These are phyloP conservation scores for Alentia gelatinosa DNA, from an alignment of 2,888 invertebrate genomes.

Conservation along the genomic window DNA sequence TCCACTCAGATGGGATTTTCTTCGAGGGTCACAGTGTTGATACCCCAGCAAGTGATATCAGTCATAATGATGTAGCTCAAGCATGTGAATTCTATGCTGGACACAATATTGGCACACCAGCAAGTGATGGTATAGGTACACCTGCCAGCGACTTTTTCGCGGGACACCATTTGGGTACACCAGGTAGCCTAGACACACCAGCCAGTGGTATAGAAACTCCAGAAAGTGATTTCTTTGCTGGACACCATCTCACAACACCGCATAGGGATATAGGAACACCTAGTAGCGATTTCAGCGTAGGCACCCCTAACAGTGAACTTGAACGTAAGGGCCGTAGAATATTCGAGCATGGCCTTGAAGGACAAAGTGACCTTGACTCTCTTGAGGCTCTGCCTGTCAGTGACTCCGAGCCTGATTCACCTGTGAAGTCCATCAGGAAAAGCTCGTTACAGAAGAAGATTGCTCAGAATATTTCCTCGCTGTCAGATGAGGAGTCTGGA, in stretches of 20 bases:
- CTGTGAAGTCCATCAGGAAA: background rate
- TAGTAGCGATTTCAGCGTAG: background rate
- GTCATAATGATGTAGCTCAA: background rate
- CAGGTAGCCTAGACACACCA: background rate
- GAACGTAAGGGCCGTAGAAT: conserved; percentile 1
- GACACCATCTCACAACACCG: conserved; percentile 36
- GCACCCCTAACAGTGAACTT: conserved; percentile 25
- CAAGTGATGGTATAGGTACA: conserved; percentile 10
- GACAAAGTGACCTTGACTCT: conserved; percentile 44
- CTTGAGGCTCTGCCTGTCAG: conserved; percentile 46
- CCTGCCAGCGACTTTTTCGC: conserved; percentile 14
- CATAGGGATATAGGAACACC: background rate
- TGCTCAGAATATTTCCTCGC: background rate
- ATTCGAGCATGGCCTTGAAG: conserved; percentile 44
- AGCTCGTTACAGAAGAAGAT: conserved; percentile 34
- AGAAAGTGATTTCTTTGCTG: conserved; percentile 45
- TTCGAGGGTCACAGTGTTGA: background rate
- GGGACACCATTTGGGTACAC: background rate
- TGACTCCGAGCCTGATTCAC: conserved; percentile 22
- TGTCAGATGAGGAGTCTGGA: conserved; percentile 30
- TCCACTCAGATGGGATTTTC: background rate
- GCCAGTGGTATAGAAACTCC: conserved; percentile 24
- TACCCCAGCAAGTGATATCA: background rate
- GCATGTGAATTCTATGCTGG: conserved; percentile 37
- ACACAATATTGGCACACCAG: conserved; percentile 9